Conservation (phyloP, 2,797 vertebrate genomes). For the Hapalemur alaotrensis region DNA sequence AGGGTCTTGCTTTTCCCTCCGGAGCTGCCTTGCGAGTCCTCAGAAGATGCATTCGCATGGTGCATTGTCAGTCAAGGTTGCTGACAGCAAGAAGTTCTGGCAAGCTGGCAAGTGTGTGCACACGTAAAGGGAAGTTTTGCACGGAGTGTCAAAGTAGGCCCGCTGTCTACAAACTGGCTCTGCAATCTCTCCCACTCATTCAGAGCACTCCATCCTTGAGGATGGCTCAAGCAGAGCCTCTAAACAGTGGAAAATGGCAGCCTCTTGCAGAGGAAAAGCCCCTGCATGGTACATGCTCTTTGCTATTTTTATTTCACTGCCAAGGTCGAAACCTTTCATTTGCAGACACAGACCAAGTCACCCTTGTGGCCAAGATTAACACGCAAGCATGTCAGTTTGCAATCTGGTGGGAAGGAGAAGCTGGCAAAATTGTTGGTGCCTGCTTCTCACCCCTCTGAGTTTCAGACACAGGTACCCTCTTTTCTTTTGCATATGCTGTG, state of each 20-base stretch:
- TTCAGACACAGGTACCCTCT: not conserved
- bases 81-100: not conserved
- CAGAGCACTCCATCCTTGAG: not conserved
- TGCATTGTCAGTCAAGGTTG: not conserved
- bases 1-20: not conserved
- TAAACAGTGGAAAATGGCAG: not conserved
- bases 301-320: constrained; percentile 60
- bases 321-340: constrained; percentile 44
- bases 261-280: not conserved
- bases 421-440: not conserved
- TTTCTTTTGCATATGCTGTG: not conserved
- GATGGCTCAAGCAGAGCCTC: not conserved
- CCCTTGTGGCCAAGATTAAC: constrained; percentile 17
- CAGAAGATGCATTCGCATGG: not conserved
- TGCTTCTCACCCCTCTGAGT: not conserved
- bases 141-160: not conserved
- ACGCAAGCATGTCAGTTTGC: not conserved
- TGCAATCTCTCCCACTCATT: not conserved
- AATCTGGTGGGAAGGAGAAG: constrained; percentile 11
- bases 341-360: constrained; percentile 56
- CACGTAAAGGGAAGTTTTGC: not conserved
- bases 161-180: not conserved
- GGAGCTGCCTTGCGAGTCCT: not conserved
- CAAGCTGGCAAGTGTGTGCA: not conserved
- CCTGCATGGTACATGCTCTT: not conserved